Conservation (phyloP, 1,140 invertebrate species). For the Delia radicum region DNA sequence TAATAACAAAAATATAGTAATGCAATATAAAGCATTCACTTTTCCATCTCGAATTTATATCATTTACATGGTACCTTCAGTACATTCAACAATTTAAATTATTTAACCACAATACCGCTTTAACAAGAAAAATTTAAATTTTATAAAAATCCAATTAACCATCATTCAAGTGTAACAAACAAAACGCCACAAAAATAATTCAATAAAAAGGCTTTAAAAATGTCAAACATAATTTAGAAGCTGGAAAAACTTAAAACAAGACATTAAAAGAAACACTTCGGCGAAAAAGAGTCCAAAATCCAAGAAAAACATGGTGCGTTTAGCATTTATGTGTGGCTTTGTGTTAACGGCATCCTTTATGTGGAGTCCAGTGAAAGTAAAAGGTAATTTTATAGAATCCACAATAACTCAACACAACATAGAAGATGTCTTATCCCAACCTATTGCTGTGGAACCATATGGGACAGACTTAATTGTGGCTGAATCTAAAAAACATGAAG, state of each 20-base stretch:
- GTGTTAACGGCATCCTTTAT: neutral
- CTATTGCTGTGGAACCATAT: neutral
- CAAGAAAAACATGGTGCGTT: neutral
- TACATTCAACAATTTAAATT: neutral
- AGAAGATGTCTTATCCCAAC: neutral
- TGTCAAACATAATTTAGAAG: neutral
- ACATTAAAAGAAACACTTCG: neutral
- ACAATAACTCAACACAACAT: neutral
- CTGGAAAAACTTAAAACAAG: neutral
- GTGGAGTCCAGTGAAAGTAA: neutral
- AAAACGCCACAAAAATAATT: neutral
- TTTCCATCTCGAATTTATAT: neutral
- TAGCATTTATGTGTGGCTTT: neutral
- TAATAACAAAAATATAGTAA: too few species aligned
- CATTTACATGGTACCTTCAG: neutral
- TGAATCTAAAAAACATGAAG: slow-evolving; percentile 45
- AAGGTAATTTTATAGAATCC: neutral
- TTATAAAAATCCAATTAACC: neutral
- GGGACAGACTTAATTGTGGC: slow-evolving; percentile 38
- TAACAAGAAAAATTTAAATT: neutral
- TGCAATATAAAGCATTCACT: too few species aligned
- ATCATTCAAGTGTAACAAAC: neutral
- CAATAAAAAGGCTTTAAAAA: neutral
- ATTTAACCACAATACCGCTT: neutral
- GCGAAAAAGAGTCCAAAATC: neutral